phyloP scores from a whole-genome alignment of 2,797 vertebrate genomes.

The Coccyzus lansbergi region DNA sequence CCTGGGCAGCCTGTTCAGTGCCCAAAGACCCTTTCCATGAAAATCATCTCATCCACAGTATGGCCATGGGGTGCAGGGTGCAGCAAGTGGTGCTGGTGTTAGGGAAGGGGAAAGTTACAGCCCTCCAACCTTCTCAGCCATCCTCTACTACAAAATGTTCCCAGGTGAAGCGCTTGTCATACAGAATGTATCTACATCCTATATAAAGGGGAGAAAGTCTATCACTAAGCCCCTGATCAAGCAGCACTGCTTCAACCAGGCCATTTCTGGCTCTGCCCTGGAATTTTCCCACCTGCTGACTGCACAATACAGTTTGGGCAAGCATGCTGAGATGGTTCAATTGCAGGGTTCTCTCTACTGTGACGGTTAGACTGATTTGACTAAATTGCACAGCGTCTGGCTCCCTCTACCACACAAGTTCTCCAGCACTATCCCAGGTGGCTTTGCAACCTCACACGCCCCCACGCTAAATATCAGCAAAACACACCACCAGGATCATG shows the following conservation, averaged over 20 bases:
- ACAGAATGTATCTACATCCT: neutral
- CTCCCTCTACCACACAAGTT: neutral
- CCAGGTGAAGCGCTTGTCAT: neutral
- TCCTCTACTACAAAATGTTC: neutral
- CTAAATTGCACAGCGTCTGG: fast-evolving
- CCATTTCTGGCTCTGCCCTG: neutral
- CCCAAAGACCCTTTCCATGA: too few relatives aligned
- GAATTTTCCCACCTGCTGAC: neutral
- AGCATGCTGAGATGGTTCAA: neutral
- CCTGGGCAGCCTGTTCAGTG: too few relatives aligned
- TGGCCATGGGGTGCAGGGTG: neutral
- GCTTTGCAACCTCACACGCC: neutral
- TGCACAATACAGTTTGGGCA: neutral
- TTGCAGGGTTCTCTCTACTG: neutral
- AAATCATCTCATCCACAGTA: too few relatives aligned
- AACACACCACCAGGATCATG: neutral
- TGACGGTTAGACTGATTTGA: neutral
- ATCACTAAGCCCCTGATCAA: neutral
- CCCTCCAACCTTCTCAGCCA: neutral
- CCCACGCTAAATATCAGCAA: neutral
- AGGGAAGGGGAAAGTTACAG: neutral
- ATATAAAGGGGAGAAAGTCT: neutral
- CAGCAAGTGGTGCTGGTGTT: neutral
- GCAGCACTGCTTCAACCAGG: neutral
- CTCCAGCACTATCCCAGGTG: neutral